phyloP scores from a whole-genome alignment of 2,797 vertebrate genomes.

The Gastrophryne carolinensis region DNA sequence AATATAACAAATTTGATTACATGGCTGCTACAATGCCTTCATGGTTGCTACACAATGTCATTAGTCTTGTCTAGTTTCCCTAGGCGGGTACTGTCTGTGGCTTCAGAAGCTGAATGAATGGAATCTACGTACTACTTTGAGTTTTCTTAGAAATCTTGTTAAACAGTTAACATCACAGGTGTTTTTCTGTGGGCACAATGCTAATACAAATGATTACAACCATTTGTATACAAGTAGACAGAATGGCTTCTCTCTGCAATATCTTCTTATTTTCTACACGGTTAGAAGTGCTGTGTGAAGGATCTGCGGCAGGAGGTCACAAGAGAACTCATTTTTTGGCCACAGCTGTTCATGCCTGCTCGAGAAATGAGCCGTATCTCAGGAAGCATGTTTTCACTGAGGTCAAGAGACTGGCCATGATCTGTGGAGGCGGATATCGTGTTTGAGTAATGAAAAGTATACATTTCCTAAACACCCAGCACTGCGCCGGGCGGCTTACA shows the following conservation, averaged over 20 bases:
- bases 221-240: not conserved
- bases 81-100: too few species aligned
- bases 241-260: not conserved
- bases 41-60: too few species aligned
- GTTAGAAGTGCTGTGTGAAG: not conserved
- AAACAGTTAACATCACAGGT: not conserved
- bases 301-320: not conserved
- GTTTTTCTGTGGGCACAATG: not conserved
- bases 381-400: not conserved
- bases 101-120: too few species aligned
- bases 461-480: not conserved
- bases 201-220: not conserved
- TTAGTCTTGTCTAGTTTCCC: too few species aligned
- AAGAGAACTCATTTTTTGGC: conserved; percentile 24
- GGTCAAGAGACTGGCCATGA: not conserved
- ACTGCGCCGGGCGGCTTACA: not conserved
- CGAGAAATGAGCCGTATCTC: conserved; percentile 3
- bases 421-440: not conserved
- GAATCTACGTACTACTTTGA: too few species aligned
- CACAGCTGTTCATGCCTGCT: conserved; percentile 9
- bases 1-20: too few species aligned
- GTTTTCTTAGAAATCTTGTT: not conserved
- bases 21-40: too few species aligned
- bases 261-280: not conserved
- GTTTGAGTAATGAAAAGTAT: not conserved